Evolutionary conservation across 2,113 vertebrate species (phyloP).

Genomic region (Cacatua alba): DNA sequence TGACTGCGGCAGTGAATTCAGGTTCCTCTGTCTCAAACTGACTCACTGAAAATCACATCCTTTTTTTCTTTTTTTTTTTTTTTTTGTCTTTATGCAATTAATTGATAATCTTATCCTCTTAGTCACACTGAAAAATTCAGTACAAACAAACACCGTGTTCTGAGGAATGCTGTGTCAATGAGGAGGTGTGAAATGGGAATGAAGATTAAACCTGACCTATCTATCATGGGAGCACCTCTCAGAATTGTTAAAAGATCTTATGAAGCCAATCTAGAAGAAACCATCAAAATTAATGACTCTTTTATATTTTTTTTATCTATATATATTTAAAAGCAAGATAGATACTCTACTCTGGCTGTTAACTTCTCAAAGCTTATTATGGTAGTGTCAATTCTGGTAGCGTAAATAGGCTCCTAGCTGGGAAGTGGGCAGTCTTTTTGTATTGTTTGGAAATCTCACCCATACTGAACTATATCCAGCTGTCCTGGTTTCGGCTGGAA

Average conservation of each 20-base stretch:
- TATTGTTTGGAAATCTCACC: background rate
- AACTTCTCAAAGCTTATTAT: background rate
- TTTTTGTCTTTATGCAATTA: background rate
- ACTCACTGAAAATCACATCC: background rate
- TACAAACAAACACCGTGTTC: background rate
- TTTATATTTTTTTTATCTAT: background rate
- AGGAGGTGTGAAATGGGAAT: background rate
- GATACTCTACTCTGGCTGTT: background rate
- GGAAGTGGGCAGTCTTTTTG: background rate
- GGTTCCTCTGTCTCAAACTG: background rate
- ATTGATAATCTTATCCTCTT: background rate
- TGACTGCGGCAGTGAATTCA: background rate
- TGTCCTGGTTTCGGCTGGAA: background rate
- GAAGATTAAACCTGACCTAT: background rate
- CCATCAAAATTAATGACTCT: background rate
- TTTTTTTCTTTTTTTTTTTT: background rate
- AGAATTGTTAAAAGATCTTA: background rate
- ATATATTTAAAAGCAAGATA: background rate
- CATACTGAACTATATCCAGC: background rate
- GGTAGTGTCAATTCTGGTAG: background rate
- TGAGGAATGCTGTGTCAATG: background rate
- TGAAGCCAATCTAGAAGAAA: background rate
- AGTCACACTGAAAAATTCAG: background rate
- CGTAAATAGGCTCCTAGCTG: background rate
- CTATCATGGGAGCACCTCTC: accelerated